Base-by-base conservation (phyloP, 2,113 vertebrate genomes). In the Panthera tigris region DNA sequence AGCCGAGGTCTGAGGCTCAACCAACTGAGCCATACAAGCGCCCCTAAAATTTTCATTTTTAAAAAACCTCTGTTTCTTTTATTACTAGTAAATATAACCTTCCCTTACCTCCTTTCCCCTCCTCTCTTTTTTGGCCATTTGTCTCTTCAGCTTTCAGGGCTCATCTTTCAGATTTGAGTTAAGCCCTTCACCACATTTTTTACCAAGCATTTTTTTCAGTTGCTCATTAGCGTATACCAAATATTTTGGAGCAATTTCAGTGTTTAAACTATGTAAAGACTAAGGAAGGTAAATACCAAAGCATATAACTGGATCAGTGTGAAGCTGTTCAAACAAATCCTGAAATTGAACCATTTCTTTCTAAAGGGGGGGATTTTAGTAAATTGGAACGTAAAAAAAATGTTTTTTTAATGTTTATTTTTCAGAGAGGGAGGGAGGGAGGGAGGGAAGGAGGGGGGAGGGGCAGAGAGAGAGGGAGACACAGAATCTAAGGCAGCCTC, bases 301-400 rank as follows among this genome's bases (percentile, higher is more conserved):
- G 68, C 71, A 31, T 57, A 18, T 88, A 87, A 79, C 31, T 79
- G 45, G 45, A 57, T 90, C n/a, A 48, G 10, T 88, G 7, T 91
- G 65, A 96, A 94, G 63, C 29, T 85, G 6, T 88, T 91, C 71
- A 84, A 95, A 83, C 65, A 88, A 96, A 89, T 93, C 31, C 50
- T n/a, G 12, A 93, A 89, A 93, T 31, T 89, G 29, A 88, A 50
- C 27, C 23, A 89, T 96, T 97, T 29, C 95, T 86, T 98, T 97
- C 66, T 50, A 85, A 93, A 81, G 61, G 85, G 27, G 16, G 3
- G 80, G 41, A 69, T 66, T 94, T 96, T 93, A 91, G 27, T 91
- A 96, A 93, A 95, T 81, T 93, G 89, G 50, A 80, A 65, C 50
- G 68, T 96, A 50, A 61, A 61, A 61, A 57, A 23, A 23, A 61